phyloP scores from a whole-genome alignment of 2,113 vertebrate species.

The Aix galericulata region DNA sequence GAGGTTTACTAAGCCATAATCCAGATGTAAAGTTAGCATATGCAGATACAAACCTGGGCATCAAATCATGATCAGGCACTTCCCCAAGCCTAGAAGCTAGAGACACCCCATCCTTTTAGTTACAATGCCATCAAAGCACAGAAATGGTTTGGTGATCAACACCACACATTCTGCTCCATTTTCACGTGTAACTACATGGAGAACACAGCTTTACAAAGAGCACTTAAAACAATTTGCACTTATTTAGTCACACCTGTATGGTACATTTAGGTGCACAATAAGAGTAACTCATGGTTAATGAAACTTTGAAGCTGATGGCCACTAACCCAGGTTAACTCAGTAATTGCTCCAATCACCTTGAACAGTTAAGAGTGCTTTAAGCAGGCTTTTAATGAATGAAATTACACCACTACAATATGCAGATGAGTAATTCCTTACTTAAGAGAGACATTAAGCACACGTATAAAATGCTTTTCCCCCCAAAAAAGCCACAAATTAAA shows the following conservation, averaged over 20 bases:
- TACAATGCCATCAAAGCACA: not conserved
- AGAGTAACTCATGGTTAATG: not conserved
- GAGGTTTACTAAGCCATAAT: not conserved
- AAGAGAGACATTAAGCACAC: not conserved
- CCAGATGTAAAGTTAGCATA: not conserved
- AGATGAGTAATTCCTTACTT: constrained; percentile 4
- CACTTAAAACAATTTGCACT: not conserved
- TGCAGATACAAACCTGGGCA: not conserved
- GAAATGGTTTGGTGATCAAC: not conserved
- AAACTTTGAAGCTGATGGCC: not conserved
- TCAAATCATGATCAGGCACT: not conserved
- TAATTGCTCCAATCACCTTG: not conserved
- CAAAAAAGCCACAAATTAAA: not conserved
- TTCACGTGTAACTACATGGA: not conserved
- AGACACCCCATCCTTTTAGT: not conserved
- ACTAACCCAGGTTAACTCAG: not conserved
- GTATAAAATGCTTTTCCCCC: not conserved
- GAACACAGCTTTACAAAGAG: not conserved
- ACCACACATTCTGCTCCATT: not conserved
- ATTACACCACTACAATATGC: not conserved
- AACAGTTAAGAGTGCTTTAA: not conserved
- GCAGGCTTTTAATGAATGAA: not conserved
- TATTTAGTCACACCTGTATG: not conserved
- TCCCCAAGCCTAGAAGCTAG: not conserved
- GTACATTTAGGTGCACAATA: not conserved